Base-by-base conservation (phyloP, 2,888 invertebrate species). In the Phytoseiulus persimilis region DNA sequence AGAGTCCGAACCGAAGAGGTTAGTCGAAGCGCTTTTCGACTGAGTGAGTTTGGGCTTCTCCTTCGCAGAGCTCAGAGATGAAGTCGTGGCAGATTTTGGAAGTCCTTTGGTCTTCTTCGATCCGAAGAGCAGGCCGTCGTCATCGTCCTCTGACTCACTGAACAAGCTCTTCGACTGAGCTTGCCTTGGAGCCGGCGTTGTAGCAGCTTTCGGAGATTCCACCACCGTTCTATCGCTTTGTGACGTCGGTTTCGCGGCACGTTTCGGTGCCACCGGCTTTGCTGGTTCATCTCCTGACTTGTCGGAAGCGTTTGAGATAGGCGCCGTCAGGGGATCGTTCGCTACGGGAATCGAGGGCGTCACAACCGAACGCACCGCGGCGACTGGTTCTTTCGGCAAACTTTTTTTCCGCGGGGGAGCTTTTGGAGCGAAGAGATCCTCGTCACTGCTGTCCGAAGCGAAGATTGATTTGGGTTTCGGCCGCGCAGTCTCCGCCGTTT, bases 391-490 rank as follows among this genome's bases (percentile, higher is more conserved):
- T 6, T 45, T 87, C 18, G 87, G 87, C 9, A 32, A 14, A 32
- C 39, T 87, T 33, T 31, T 87, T 5, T 33, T 87, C 1, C 33
- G 87, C 32, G 87, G 32, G 11, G 33, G 32, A 33, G 87, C 45
- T 14, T 87, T 31, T 31, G 87, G 87, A 6, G 87, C 11, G 31
- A 87, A 87, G 28, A 87, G 87, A 9, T 87, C 87, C n/a, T 87
- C 87, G 23, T 87, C 87, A 87, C 87, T 65, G 28, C 65, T 87
- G 87, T 87, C 87, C 39, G 87, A 87, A 14, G 87, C 32, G 45
- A 87, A 87, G 9, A 87, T 33, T 9, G 65, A 65, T 23, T 65
- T 65, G 65, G 65, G 5, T 65, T 65, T 65, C 65, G 65, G 18
- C 18, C 65, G 65, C 28, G 65, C 1, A 1, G 14, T 1, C 18